Percentiles rank a stretch among this genome's conserved stretches.
phyloP scores from a whole-genome alignment of 2,888 invertebrate genomes.

The Acleris literana region DNA sequence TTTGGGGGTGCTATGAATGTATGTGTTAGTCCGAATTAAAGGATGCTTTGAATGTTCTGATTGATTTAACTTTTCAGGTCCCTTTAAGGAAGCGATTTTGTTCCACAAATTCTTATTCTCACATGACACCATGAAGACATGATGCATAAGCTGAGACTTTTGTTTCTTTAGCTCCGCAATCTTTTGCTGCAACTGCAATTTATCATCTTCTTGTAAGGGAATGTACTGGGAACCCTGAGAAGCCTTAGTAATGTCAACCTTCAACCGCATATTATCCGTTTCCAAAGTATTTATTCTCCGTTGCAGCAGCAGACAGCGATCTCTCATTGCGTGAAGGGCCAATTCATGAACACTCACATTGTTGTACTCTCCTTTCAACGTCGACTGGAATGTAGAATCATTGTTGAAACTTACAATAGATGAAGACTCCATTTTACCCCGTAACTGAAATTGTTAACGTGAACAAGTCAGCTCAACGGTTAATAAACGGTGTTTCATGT shows the following conservation, averaged over 20 bases:
- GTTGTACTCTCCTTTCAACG: constrained; percentile 68
- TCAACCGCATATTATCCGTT: constrained; percentile 88
- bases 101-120: constrained; percentile 93
- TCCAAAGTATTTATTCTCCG: constrained; percentile 87
- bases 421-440: constrained; percentile 70
- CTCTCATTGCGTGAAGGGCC: constrained; percentile 91
- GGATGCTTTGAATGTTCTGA: constrained; percentile 62
- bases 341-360: constrained; percentile 87
- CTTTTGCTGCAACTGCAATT: constrained; percentile 82
- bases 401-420: constrained; percentile 79
- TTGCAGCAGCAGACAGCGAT: constrained; percentile 90
- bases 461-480: not conserved
- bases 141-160: constrained; percentile 89
- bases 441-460: not conserved
- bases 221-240: constrained; percentile 58
- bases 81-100: constrained; percentile 84
- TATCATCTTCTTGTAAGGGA: constrained; percentile 73
- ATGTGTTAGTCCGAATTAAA: constrained; percentile 82
- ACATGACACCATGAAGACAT: constrained; percentile 90
- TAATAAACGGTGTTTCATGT: too few relatives aligned
- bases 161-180: constrained; percentile 88
- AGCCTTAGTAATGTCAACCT: constrained; percentile 64
- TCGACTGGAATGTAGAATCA: constrained; percentile 74
- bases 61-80: constrained; percentile 53
- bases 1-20: constrained; percentile 87